Evolutionary conservation across 2,113 vertebrate genomes (phyloP).

Genomic region (Myrmecobius fasciatus): DNA sequence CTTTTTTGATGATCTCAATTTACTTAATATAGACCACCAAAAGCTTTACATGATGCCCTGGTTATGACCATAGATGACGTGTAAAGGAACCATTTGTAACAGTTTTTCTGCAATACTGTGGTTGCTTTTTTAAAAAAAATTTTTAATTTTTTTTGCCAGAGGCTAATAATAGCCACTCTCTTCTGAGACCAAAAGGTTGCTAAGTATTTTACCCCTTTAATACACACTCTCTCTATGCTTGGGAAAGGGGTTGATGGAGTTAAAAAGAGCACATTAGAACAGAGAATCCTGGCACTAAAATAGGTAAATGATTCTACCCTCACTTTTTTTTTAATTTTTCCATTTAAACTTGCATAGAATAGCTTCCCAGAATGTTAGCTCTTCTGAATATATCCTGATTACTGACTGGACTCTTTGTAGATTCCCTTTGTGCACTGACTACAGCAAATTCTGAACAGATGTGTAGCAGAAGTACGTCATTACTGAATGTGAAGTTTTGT

Average conservation of each 20-base stretch:
- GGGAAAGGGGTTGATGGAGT: background rate
- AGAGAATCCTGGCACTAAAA: background rate
- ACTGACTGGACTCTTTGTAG: slow-evolving; percentile 59
- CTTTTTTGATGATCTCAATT: background rate
- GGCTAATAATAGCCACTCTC: background rate
- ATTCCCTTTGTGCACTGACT: slow-evolving; percentile 18
- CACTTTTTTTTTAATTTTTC: background rate
- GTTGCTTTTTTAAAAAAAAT: no score
- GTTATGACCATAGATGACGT: background rate
- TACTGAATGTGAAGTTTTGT: slow-evolving; percentile 56
- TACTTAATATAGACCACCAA: background rate
- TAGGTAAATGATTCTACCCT: background rate
- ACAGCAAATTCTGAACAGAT: slow-evolving; percentile 56
- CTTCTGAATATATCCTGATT: slow-evolving; percentile 15
- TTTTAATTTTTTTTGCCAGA: background rate
- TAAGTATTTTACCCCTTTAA: background rate
- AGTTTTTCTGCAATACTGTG: background rate
- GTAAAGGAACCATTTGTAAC: background rate
- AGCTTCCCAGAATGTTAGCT: slow-evolving; percentile 28
- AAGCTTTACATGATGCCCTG: background rate
- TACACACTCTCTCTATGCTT: background rate
- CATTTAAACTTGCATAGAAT: slow-evolving; percentile 42
- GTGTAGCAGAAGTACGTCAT: slow-evolving; percentile 42
- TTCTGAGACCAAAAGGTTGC: background rate
- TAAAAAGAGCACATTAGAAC: background rate